Base-by-base conservation (phyloP, 2,888 invertebrate genomes). In the Caenorhabditis afra region DNA sequence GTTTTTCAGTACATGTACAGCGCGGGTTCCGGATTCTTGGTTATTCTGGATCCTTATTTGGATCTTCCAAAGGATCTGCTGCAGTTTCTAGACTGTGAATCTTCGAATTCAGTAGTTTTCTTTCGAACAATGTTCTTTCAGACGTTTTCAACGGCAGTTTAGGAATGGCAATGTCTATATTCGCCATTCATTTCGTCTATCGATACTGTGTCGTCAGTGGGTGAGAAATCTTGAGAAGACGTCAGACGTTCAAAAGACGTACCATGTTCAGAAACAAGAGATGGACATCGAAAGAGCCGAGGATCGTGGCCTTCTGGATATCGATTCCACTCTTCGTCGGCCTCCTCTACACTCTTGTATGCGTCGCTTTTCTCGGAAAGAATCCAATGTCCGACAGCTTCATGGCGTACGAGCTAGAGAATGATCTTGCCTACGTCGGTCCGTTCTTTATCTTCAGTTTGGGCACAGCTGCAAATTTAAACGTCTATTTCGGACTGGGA, bases 121-220 rank as follows among this genome's bases (percentile, higher is more conserved):
- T n/a, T n/a, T n/a, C n/a, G n/a, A n/a, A n/a, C 16, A n/a, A n/a
- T 18, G 1, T 1, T 16, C 5, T 22, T 35, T 14, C 52, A 52
- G 52, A 52, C n/a, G 22, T 52, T n/a, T 52, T 52, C 52, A 29
- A 29, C n/a, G 52, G 52, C n/a, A 29, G 29, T 10, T 52, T 52
- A 14, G 52, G 52, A 52, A 52, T 52, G 52, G n/a, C 29, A 10
- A 52, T 52, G 52, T 52, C 52, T 7, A 18, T 52, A 1, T 52
- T 52, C 20, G 52, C 52, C 4, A 35, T 52, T 11, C 52, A 52
- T n/a, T 52, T 52, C n/a, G 52, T 52, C n/a, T 52, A 4, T 29
- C 52, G 52, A n/a, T 52, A 29, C 35, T n/a, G 23, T 5, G 52
- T 52, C n/a, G 35, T 52, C 11, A 35, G 29, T 29, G 52, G 52